phyloP scores from a whole-genome alignment of 2,113 vertebrate species.

The Oxyura jamaicensis region DNA sequence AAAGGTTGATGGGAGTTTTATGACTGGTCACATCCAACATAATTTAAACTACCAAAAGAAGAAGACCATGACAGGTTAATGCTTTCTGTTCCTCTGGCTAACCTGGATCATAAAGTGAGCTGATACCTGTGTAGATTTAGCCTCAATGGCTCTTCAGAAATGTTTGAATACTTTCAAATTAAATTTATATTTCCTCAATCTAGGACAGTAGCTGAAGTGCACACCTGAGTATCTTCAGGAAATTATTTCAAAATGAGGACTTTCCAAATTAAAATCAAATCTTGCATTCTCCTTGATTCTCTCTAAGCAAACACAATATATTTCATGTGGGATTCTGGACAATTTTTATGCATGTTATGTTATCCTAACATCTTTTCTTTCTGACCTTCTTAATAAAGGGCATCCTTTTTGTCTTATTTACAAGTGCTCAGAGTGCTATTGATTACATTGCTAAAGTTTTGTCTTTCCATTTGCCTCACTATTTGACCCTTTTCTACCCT shows the following conservation, averaged over 20 bases:
- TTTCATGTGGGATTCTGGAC: background rate
- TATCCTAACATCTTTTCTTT: background rate
- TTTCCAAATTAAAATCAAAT: background rate
- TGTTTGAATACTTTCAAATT: background rate
- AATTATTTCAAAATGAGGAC: background rate
- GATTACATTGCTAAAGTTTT: background rate
- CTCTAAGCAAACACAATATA: background rate
- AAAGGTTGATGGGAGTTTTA: background rate
- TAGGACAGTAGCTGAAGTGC: background rate
- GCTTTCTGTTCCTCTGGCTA: background rate
- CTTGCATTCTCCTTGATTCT: background rate
- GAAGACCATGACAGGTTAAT: background rate
- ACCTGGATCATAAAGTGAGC: background rate
- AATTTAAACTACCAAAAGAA: background rate
- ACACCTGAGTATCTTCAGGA: background rate
- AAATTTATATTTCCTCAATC: background rate
- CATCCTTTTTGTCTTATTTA: background rate
- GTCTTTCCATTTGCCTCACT: background rate
- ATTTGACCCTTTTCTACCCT: constrained; percentile 21
- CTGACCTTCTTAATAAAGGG: background rate
- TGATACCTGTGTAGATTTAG: background rate
- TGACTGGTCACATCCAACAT: background rate
- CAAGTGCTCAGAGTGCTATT: background rate
- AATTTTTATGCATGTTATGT: background rate
- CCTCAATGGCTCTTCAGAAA: background rate